These are phyloP conservation scores for Xenopus petersii DNA, from an alignment of 2,797 vertebrate genomes.

Conservation along the genomic window DNA sequence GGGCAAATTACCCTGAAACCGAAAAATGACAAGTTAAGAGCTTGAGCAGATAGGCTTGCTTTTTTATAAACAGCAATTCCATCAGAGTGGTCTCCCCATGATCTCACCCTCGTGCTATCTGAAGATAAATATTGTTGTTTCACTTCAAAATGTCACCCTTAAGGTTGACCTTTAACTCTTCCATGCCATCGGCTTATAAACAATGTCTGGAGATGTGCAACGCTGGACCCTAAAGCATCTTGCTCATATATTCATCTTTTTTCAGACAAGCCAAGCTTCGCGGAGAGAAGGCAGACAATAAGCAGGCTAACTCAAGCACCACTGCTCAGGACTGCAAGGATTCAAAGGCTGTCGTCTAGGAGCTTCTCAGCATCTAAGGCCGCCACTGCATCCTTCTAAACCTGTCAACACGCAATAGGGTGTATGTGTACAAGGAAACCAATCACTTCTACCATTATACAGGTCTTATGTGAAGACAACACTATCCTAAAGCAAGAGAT, in stretches of 20 bases:
- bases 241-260: constrained; percentile 78
- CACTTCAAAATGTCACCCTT: constrained; percentile 74
- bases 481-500: constrained; percentile 83
- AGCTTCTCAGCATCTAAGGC: constrained; percentile 73
- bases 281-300: constrained; percentile 90
- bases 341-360: constrained; percentile 94
- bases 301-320: constrained; percentile 98
- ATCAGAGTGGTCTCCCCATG: constrained; percentile 72
- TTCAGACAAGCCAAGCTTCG: constrained; percentile 92
- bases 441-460: constrained; percentile 86
- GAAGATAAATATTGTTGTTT: constrained; percentile 75
- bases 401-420: constrained; percentile 95
- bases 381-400: constrained; percentile 91
- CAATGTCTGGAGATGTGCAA: constrained; percentile 74
- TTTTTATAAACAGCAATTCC: constrained; percentile 68
- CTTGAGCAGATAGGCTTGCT: constrained; percentile 57
- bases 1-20: constrained; percentile 7
- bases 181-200: constrained; percentile 79
- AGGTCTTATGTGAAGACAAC: constrained; percentile 99
- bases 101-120: constrained; percentile 70
- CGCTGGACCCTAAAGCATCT: constrained; percentile 67
- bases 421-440: constrained; percentile 91
- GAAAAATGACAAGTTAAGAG: constrained; percentile 47
- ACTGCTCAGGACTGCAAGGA: constrained; percentile 98
- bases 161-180: constrained; percentile 69